phyloP scores from a whole-genome alignment of 2,113 vertebrate genomes.

The Forbesichthys papilliferus region DNA sequence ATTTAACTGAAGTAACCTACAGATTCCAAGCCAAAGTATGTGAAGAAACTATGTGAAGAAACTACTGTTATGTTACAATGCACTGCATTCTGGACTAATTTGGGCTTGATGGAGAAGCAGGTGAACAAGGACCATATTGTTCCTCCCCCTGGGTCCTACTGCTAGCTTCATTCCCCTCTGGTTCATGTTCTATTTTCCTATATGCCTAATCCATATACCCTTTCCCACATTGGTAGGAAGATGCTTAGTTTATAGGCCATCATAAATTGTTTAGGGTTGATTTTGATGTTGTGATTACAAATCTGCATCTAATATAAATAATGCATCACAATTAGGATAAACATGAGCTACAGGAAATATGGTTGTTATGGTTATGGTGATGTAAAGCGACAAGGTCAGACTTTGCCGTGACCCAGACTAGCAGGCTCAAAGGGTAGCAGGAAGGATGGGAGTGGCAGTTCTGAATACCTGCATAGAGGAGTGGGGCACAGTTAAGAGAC shows the following conservation, averaged over 20 bases:
- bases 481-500: slow-evolving; percentile 29
- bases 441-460: slow-evolving; percentile 28
- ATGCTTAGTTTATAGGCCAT: too few relatives aligned
- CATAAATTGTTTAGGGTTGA: not conserved
- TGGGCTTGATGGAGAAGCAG: slow-evolving; percentile 61
- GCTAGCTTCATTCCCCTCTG: slow-evolving; percentile 13
- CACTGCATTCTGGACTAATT: slow-evolving; percentile 33
- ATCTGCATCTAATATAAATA: not conserved
- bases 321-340: slow-evolving; percentile 6
- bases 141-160: slow-evolving; percentile 37
- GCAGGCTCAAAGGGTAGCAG: slow-evolving; percentile 71
- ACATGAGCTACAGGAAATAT: slow-evolving; percentile 14
- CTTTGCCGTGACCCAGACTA: slow-evolving; percentile 52
- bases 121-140: slow-evolving; percentile 61
- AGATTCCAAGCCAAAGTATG: not conserved
- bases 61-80: not conserved
- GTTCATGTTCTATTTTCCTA: not conserved
- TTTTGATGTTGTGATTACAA: not conserved
- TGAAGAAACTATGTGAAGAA: not conserved
- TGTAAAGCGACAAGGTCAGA: slow-evolving; percentile 50
- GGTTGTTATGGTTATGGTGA: slow-evolving; percentile 12
- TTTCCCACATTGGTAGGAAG: too few relatives aligned
- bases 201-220: not conserved
- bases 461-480: slow-evolving; percentile 9
- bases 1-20: not conserved